These are phyloP conservation scores for Drosophila putrida DNA, from an alignment of 2,888 invertebrate species.

Conservation along the genomic window DNA sequence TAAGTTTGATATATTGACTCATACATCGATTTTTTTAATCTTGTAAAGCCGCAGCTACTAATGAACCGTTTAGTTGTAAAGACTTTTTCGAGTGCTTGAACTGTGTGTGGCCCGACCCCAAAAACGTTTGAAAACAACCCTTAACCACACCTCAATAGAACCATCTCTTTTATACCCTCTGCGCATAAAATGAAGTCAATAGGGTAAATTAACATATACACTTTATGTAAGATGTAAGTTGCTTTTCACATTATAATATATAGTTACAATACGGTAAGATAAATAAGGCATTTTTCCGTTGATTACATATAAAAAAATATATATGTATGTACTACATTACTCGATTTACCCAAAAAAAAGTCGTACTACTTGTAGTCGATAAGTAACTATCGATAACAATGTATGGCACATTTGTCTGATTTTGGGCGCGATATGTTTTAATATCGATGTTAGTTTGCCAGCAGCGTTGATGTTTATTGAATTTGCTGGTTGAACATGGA, in stretches of 20 bases:
- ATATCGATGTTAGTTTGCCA: constrained; percentile 30
- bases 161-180: constrained; percentile 26
- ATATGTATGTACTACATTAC: background rate
- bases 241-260: background rate
- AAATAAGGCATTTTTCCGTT: too few relatives aligned
- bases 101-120: constrained; percentile 22
- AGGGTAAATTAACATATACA: background rate
- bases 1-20: background rate
- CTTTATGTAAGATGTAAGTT: background rate
- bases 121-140: constrained; percentile 28
- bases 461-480: constrained; percentile 55
- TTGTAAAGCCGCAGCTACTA: constrained; percentile 4
- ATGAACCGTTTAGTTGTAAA: constrained; percentile 21
- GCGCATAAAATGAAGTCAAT: constrained; percentile 2
- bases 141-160: constrained; percentile 28
- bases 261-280: too few relatives aligned
- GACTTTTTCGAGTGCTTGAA: constrained; percentile 19
- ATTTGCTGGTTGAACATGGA: constrained; percentile 85
- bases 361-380: background rate
- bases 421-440: constrained; percentile 19
- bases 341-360: background rate
- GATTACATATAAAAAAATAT: background rate
- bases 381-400: constrained; percentile 6
- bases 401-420: background rate
- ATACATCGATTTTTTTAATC: constrained; percentile 6